Base-by-base conservation (phyloP, 2,888 invertebrate genomes). In the Phortica okadai region DNA sequence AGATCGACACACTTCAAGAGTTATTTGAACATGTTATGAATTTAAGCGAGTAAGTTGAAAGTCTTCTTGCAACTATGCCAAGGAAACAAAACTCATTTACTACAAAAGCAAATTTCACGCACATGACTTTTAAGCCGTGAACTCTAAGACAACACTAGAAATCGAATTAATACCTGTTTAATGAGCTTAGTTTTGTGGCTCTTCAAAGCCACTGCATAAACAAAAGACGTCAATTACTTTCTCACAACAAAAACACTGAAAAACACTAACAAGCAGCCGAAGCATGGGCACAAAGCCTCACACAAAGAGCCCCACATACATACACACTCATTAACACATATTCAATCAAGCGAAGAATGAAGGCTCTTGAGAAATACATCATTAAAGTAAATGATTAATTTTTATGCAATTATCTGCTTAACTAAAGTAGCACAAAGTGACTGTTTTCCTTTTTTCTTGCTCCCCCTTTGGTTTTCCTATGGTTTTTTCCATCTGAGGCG, bases 341-440 rank as follows among this genome's bases (percentile, higher is more conserved):
- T 62, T 62, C 25, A 62, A 62, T 62, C 16, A 62, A 25, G 62
- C 25, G 21, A 16, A 62, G 4, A 50, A 14, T 14, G 50, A 62
- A 25, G 8, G 21, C 62, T 21, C 62, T 62, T 21, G 62, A 62
- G 62, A 62, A 62, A 25, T 25, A 62, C 33, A 72, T 72, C 11
- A 56, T 72, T 56, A 8, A 54, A 62, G n/a, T 25, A 25, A 33
- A 72, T 72, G 16, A 56, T 72, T 56, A 8, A 54, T 72, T 56
- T 70, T 70, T 21, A 14, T 72, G 25, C 41, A 72, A 72, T 72
- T 72, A 72, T 54, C 41, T 72, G 67, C 67, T 67, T 44, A n/a
- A 67, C 42, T 44, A 67, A 14, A 67, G 67, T 64, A 64, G 14
- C 14, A 64, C 7, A 4, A 64, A 64, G 2, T 6, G 25, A 16